These are phyloP conservation scores for Rynchops niger DNA, from an alignment of 2,113 vertebrate genomes.

Conservation along the genomic window DNA sequence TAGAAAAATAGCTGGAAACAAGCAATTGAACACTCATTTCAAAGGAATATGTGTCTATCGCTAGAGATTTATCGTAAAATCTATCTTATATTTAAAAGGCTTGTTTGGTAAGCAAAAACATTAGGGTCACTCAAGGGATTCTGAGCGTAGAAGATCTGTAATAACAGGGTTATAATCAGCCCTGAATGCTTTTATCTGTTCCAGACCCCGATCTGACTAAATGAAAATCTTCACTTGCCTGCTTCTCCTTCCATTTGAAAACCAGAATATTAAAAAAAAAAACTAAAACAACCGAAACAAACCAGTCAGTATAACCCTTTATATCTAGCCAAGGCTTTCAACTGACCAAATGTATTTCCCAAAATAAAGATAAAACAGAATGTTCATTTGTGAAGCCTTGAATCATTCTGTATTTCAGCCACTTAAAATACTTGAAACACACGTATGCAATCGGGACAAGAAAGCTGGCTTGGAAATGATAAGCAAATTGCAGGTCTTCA, in stretches of 20 bases:
- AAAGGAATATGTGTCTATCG: neutral
- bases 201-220: neutral
- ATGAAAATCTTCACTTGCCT: constrained; percentile 9
- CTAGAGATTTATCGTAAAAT: neutral
- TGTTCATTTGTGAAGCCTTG: constrained; percentile 29
- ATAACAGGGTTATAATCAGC: neutral
- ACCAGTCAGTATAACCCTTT: neutral
- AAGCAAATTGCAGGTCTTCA: constrained; percentile 13
- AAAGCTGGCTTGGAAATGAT: constrained; percentile 28
- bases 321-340: constrained; percentile 7
- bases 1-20: neutral
- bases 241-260: neutral
- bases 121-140: neutral
- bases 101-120: neutral
- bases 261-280: neutral
- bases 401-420: constrained; percentile 32
- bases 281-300: neutral
- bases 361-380: constrained; percentile 57
- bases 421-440: constrained; percentile 40
- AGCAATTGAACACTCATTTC: neutral
- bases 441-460: neutral
- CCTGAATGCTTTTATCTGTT: constrained; percentile 5
- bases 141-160: neutral
- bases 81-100: neutral
- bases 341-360: constrained; percentile 39